Percentiles rank a stretch among this genome's conserved stretches.
Conservation (phyloP, 30 jellyfish, hydroid and myxozoan species). For the Nemopilema nomurai region DNA sequence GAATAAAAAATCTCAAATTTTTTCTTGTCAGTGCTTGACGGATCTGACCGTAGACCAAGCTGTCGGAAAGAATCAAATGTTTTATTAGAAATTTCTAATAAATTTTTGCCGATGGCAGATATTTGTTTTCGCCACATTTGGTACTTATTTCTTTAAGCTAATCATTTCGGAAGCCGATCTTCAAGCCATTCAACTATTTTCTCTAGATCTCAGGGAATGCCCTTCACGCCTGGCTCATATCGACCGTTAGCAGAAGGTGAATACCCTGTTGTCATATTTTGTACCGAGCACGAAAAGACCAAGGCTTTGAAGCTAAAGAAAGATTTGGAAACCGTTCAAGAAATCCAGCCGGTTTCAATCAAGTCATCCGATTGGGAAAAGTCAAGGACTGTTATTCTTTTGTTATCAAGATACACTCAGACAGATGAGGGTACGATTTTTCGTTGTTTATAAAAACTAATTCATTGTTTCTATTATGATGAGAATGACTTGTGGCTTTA, state of each 20-base stretch:
- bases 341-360: conserved; percentile 36
- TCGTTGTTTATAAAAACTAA: not conserved
- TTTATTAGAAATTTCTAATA: too few relatives aligned
- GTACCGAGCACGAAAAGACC: conserved; percentile 29
- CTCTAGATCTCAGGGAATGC: conserved; percentile 47
- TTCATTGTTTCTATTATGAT: not conserved
- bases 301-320: conserved; percentile 31
- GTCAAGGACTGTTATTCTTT: conserved; percentile 34
- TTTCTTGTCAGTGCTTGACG: too few relatives aligned
- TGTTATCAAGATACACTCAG: conserved; percentile 43
- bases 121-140: too few relatives aligned
- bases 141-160: too few relatives aligned
- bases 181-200: too few relatives aligned
- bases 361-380: conserved; percentile 29
- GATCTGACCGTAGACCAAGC: too few relatives aligned
- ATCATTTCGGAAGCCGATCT: too few relatives aligned
- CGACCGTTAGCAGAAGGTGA: conserved; percentile 19
- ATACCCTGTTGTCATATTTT: conserved; percentile 47
- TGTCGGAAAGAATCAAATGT: too few relatives aligned
- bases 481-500: too few relatives aligned
- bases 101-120: too few relatives aligned
- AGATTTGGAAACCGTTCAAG: conserved; percentile 50
- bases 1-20: too few relatives aligned
- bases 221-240: conserved; percentile 45
- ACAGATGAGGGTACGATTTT: conserved; percentile 10